Base-by-base conservation (phyloP, 2,113 vertebrate species). In the Oxyura jamaicensis region DNA sequence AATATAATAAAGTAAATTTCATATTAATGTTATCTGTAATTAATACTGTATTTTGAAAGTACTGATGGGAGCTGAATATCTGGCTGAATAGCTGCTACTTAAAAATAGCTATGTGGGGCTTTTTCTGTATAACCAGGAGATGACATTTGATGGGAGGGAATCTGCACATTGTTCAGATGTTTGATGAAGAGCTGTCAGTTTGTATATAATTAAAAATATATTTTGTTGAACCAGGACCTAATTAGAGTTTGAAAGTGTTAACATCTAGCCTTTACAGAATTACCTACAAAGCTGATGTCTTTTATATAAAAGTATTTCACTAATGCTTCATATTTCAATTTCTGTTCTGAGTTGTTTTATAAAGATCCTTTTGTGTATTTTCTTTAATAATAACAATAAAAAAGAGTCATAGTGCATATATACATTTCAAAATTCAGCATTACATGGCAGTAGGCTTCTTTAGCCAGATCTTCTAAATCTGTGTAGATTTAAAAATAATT, bases 121-220 rank as follows among this genome's bases (percentile, higher is more conserved):
- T 84, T 55, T 83, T 35, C 39, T 75, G 0, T 81, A 17, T 62
- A 58, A 39, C 29, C 33, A 78, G 46, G 41, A 75, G 62, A 53
- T 72, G 56, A 44, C 16, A 8, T 75, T 75, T 87, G 66, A 29
- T 6, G 8, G 46, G 42, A 90, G 42, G 17, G 31, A 78, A 65
- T 14, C 39, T 62, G 52, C 8, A 2, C 48, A 60, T 69, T 18
- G 8, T 36, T 86, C 77, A 68, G 18, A 35, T 52, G 11, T 84
- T 86, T 91, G 78, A 63, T 35, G 53, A 86, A 65, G 53, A 63
- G 31, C 14, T 86, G 36, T 66, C 81, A 82, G 19, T 68, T 82
- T 81, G 18, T 80, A 35, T 87, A 11, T 28, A 39, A 78, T 59
- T 86, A 75, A 78, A 66, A 63, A 60, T 52, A 17, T 33, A 39